Base-by-base conservation (phyloP, 2,797 vertebrate genomes). In the Chelmon rostratus region DNA sequence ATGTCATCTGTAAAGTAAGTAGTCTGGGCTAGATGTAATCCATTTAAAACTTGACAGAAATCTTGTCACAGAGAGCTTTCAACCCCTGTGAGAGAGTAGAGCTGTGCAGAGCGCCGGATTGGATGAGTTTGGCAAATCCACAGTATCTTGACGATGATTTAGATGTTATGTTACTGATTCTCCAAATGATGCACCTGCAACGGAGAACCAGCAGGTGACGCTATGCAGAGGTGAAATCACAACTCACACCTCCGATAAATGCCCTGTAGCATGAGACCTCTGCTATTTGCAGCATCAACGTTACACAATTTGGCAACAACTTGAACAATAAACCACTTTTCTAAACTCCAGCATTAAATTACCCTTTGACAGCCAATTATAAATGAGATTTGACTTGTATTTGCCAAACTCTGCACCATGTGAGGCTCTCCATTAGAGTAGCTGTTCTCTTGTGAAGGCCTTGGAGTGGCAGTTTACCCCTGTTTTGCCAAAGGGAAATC, bases 401-500 rank as follows among this genome's bases (percentile, higher is more conserved):
- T 87, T 88, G 86, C 80, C 81, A 88, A 84, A 88, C 83, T 79
- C 78, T 10, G 50, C 61, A 73, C 83, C 67, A 56, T 50, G 50
- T 63, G 2, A 2, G 63, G 78, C 80, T 88, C 71, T 73, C 35
- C 40, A 8, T 86, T 73, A 83, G 81, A 82, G 68, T 72, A 86
- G 69, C 61, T 57, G 76, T 83, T 85, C 78, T 76, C 81, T 66
- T 71, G 28, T 49, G 74, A 90, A 91, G 86, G 88, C 87, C 91
- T 93, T 91, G 82, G 88, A 92, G 91, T 91, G 90, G 85, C 91
- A 92, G 92, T 94, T 92, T 94, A 94, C 93, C 90, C 92, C 93
- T 93, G 85, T 94, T 92, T 95, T 94, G 92, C 93, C 91, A 94
- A 96, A 94, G 93, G 94, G 92, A 95, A 92, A 88, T 80, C 83